A percentile compares a stretch with the other conserved stretches of the same genome.
Conservation (phyloP, 2,113 vertebrate genomes). For the Pelvicachromis taeniatus region DNA sequence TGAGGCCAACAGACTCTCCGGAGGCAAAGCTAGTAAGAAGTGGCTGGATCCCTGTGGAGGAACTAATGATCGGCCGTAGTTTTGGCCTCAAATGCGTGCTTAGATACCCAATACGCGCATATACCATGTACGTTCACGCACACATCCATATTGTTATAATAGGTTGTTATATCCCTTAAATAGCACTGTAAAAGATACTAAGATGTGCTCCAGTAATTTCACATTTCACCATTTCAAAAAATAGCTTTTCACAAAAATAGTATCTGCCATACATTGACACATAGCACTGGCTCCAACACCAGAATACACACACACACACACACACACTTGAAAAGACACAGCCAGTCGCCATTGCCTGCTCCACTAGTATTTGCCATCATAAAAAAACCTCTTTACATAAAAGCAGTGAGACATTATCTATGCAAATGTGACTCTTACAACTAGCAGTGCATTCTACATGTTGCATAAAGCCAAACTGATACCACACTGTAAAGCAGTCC, state of each 20-base stretch:
- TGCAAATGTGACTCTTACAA: background rate
- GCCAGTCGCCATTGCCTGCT: background rate
- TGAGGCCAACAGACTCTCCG: conserved; percentile 28
- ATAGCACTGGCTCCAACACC: background rate
- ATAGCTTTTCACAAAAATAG: background rate
- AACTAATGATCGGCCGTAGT: conserved; percentile 39
- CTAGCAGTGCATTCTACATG: background rate
- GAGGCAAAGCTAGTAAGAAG: conserved; percentile 43
- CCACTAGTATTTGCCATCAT: background rate
- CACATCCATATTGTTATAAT: background rate
- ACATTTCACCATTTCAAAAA: background rate
- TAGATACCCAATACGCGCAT: background rate
- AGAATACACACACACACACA: rapidly evolving
- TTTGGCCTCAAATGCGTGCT: background rate
- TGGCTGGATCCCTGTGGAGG: conserved; percentile 42
- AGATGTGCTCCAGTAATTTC: background rate
- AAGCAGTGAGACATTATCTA: background rate
- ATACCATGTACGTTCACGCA: background rate
- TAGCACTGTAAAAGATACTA: background rate
- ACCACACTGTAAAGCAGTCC: background rate
- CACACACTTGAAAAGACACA: background rate
- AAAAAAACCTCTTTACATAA: background rate
- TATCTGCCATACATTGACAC: background rate
- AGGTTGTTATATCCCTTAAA: background rate
- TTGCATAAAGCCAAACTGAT: background rate